Evolutionary conservation across 2,113 vertebrate genomes (phyloP).

Genomic region (Anhinga rufa): DNA sequence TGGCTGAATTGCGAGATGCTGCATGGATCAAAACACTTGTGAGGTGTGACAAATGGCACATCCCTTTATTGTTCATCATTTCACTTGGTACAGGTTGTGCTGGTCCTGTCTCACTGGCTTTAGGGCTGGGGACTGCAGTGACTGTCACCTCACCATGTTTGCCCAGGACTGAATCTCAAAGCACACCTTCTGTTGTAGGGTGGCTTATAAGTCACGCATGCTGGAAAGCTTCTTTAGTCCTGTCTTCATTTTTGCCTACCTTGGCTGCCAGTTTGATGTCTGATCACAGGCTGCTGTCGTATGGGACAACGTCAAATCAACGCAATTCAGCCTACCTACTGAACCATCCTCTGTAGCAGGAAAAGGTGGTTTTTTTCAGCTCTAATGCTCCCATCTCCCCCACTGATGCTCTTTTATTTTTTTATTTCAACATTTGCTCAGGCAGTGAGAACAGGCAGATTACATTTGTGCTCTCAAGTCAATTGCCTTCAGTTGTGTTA

Average conservation of each 20-base stretch:
- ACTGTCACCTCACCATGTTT: neutral
- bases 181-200: neutral
- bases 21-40: neutral
- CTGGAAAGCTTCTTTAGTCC: neutral
- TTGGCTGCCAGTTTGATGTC: neutral
- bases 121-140: neutral
- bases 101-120: neutral
- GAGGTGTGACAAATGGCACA: neutral
- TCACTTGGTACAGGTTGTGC: neutral
- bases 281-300: neutral
- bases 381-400: neutral
- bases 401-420: neutral
- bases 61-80: neutral
- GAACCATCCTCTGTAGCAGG: neutral
- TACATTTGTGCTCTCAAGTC: neutral
- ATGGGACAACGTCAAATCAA: neutral
- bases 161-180: neutral
- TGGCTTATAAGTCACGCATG: neutral
- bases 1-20: neutral
- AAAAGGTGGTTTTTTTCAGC: neutral
- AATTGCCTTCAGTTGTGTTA: neutral
- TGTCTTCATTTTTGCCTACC: neutral
- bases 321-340: neutral
- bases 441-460: neutral
- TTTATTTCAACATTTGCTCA: neutral